Conservation (phyloP, 2,888 invertebrate genomes). For the Cenopis cana region DNA sequence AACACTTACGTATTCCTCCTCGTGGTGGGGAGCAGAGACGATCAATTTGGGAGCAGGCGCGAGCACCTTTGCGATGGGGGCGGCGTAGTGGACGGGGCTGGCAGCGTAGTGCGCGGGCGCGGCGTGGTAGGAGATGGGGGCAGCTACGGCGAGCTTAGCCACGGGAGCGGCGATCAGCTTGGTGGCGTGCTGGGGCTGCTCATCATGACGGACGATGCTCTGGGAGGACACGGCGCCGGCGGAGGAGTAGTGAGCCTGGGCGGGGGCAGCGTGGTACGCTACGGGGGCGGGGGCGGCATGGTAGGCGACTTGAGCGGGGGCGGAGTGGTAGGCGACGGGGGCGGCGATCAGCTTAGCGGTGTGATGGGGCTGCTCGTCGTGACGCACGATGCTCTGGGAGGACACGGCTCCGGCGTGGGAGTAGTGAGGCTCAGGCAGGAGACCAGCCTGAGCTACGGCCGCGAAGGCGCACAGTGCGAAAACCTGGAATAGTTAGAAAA, state of each 20-base stretch:
- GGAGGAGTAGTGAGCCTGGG: constrained; percentile 48
- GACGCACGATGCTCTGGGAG: constrained; percentile 69
- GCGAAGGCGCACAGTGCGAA: constrained; percentile 52
- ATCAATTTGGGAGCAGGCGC: constrained; percentile 58
- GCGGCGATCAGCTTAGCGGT: constrained; percentile 51
- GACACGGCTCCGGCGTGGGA: constrained; percentile 58
- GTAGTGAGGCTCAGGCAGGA: constrained; percentile 50
- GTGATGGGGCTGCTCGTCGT: constrained; percentile 52
- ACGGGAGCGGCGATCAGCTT: constrained; percentile 53
- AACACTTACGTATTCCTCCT: constrained; percentile 68
- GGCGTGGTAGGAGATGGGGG: constrained; percentile 56
- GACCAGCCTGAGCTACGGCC: constrained; percentile 52
- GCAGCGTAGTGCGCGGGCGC: constrained; percentile 51
- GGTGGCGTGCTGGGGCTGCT: constrained; percentile 46
- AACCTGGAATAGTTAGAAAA: constrained; percentile 44
- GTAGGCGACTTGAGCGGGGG: constrained; percentile 52
- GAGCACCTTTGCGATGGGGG: constrained; percentile 47
- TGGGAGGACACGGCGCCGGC: constrained; percentile 54
- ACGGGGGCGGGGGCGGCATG: constrained; percentile 47
- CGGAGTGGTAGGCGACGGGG: constrained; percentile 54
- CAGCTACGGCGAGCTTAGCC: constrained; percentile 51
- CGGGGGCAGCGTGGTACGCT: constrained; percentile 50
- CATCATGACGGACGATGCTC: constrained; percentile 65
- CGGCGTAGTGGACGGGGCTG: constrained; percentile 43
- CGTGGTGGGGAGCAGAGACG: constrained; percentile 56